These are phyloP conservation scores for Autographa pulchrina DNA, from an alignment of 2,888 invertebrate species.

Conservation along the genomic window DNA sequence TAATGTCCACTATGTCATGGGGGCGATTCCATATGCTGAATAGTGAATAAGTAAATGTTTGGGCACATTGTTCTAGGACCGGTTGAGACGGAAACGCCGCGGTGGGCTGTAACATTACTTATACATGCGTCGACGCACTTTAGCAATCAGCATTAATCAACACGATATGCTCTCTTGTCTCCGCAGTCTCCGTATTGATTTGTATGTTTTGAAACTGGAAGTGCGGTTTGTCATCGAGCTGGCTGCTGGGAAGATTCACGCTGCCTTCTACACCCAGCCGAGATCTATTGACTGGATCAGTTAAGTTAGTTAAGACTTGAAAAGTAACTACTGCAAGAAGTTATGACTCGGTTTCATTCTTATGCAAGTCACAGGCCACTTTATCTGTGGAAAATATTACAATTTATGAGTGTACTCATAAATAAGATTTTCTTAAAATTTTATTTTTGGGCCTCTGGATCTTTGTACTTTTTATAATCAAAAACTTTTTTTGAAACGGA, in stretches of 20 bases:
- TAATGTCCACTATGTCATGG: constrained; percentile 68
- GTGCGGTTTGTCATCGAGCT: constrained; percentile 51
- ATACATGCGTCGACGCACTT: constrained; percentile 87
- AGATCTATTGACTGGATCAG: constrained; percentile 45
- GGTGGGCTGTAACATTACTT: constrained; percentile 86
- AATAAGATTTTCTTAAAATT: neutral
- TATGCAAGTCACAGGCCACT: constrained; percentile 9
- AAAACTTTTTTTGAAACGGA: too few relatives aligned
- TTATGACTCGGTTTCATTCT: constrained; percentile 42
- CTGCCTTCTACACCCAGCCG: constrained; percentile 23
- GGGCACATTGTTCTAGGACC: constrained; percentile 87
- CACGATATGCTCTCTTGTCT: constrained; percentile 83
- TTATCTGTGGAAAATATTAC: neutral
- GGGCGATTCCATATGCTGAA: constrained; percentile 72
- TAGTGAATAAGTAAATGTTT: constrained; percentile 82
- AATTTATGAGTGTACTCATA: neutral
- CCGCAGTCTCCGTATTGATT: constrained; percentile 79
- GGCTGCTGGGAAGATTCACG: constrained; percentile 41
- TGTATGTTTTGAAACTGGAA: constrained; percentile 78
- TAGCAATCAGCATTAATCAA: constrained; percentile 89
- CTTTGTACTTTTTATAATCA: neutral
- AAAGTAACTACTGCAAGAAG: constrained; percentile 41
- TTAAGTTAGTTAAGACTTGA: constrained; percentile 42
- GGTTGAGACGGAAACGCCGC: constrained; percentile 84
- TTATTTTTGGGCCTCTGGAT: neutral